Conservation (phyloP, 2,888 invertebrate species). For the Thumatha senex region DNA sequence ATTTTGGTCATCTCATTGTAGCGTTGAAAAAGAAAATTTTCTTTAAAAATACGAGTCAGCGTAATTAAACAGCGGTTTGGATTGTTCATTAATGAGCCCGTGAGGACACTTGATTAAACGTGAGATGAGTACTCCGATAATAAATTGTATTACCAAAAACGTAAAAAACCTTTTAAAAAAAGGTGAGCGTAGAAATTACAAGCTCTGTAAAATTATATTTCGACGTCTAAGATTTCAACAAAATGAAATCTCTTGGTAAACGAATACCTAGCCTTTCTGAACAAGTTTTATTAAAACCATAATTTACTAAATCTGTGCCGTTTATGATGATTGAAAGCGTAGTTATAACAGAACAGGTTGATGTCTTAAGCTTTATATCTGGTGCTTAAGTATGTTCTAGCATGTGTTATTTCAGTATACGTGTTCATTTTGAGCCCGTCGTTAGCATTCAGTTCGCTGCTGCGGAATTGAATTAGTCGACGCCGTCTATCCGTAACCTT, state of each 20-base stretch:
- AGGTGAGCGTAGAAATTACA: conserved; percentile 19
- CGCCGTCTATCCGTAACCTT: conserved; percentile 43
- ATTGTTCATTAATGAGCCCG: conserved; percentile 35
- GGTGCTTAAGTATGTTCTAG: conserved; percentile 28
- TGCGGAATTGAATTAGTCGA: conserved; percentile 54
- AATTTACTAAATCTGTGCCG: conserved; percentile 14
- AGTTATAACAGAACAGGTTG: conserved; percentile 14
- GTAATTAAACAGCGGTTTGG: conserved; percentile 35
- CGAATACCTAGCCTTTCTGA: conserved; percentile 1
- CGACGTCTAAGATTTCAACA: conserved; percentile 1
- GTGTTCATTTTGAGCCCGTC: conserved; percentile 47
- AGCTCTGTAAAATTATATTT: conserved; percentile 8
- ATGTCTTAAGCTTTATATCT: conserved; percentile 21
- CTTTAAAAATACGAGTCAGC: conserved; percentile 31
- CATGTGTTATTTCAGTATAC: conserved; percentile 44
- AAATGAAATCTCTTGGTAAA: conserved; percentile 15
- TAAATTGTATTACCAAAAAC: conserved; percentile 33
- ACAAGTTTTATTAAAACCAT: conserved; percentile 22
- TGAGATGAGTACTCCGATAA: conserved; percentile 28
- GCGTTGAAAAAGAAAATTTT: conserved; percentile 17
- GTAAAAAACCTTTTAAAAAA: conserved; percentile 18
- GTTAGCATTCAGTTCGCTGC: conserved; percentile 54
- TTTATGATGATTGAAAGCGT: conserved; percentile 14
- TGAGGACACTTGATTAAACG: conserved; percentile 36
- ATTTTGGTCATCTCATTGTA: conserved; percentile 10